Percentiles rank a stretch among this genome's conserved stretches.
These are phyloP conservation scores for Lasioglossum vierecki DNA, from an alignment of 2,888 invertebrate species.

Conservation along the genomic window DNA sequence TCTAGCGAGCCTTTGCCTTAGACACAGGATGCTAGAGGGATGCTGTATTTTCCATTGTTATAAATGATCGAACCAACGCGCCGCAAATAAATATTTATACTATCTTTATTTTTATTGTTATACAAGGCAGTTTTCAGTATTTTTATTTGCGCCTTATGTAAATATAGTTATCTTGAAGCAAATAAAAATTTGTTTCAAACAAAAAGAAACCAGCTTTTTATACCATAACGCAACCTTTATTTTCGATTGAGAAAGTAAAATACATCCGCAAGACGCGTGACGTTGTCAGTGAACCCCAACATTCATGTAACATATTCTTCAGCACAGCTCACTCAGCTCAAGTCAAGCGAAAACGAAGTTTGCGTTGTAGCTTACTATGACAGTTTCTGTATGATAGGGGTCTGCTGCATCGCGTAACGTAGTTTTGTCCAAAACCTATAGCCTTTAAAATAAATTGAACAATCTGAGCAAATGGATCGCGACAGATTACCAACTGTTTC, in stretches of 20 bases:
- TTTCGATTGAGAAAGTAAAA: not conserved
- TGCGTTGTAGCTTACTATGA: not conserved
- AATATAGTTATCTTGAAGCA: no score
- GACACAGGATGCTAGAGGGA: no score
- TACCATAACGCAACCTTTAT: not conserved
- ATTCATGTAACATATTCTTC: not conserved
- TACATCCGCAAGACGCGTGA: not conserved
- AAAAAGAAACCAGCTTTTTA: no score
- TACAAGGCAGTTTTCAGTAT: no score
- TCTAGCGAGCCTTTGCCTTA: no score
- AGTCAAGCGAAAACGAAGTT: constrained; percentile 2
- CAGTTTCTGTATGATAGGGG: not conserved
- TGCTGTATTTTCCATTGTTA: no score
- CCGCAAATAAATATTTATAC: no score
- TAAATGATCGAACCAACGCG: no score
- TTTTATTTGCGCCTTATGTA: no score
- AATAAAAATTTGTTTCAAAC: no score
- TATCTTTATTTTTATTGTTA: no score
- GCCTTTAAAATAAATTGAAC: not conserved
- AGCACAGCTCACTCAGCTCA: not conserved
- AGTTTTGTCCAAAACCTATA: not conserved
- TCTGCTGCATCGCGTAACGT: not conserved
- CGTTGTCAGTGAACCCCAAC: not conserved
- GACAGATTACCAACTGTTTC: not conserved
- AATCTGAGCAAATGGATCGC: not conserved